Evolutionary conservation across 1,140 invertebrate species (phyloP), one percentile per base, ranked within the genome.

Genomic region (Cherax quadricarinatus): DNA sequence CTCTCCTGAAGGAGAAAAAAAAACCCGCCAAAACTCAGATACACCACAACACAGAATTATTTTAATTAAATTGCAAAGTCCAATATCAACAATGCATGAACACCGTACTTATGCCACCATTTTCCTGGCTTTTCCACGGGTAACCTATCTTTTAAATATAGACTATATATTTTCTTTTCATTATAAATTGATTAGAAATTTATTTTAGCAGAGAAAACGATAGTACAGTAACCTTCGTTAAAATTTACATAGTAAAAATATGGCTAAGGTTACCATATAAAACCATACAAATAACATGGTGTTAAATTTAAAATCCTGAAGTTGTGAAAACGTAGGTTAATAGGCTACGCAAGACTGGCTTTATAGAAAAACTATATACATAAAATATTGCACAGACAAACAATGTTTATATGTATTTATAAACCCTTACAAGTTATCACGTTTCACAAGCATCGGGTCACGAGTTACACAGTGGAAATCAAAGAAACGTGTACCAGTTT

Each of bases 381-480:
- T 30, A 75, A 30, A 75, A 75, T 75, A 75, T 75, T 75, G 70
- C 70, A 75, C 70, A 30, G 30, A 75, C 30, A 75, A 30, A 75
- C 70, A 75, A 75, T 10, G 24, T 30, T 30, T 75, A 7, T 75
- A 75, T 6, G 30, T 75, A 75, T 75, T 10, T 24, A 9, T 24
- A 30, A 75, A 12, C 70, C 62, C 18, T 75, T 75, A 10, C 0
- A 75, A 75, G 30, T 21, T 30, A 24, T 75, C 70, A 75, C 24
- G 24, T 75, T 21, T 75, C 70, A 30, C 4, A 75, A 10, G 24
- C 70, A 70, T n/a, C 0, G 18, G 14, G 16, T 12, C 6, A 21
- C 21, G 21, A 70, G 18, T 70, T 70, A 70, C 18, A 21, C 5
- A 21, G 66, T 6, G 6, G 12, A 75, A 30, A 30, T 10, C 9